Evolutionary conservation across 2,888 invertebrate species (phyloP).

Genomic region (Deilephila porcellus): DNA sequence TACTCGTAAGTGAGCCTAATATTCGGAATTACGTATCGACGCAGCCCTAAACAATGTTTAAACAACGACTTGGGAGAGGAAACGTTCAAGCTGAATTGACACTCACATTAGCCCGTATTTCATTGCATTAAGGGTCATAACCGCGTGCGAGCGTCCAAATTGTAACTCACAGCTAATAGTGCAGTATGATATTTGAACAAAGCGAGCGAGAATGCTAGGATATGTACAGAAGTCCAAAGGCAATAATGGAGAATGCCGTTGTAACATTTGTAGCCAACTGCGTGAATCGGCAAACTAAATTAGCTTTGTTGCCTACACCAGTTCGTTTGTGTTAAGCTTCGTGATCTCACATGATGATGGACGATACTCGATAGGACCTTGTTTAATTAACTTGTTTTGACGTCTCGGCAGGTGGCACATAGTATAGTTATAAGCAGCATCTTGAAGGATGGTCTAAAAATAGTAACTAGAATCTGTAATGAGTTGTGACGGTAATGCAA

Average conservation of each 20-base stretch:
- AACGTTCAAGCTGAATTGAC: constrained; percentile 38
- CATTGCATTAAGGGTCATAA: constrained; percentile 36
- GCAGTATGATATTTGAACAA: constrained; percentile 46
- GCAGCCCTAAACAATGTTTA: constrained; percentile 44
- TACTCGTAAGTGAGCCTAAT: constrained; percentile 21
- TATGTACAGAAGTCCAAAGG: constrained; percentile 40
- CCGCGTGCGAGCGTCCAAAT: constrained; percentile 34
- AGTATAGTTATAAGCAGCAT: too few species aligned
- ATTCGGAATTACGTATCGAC: constrained; percentile 30
- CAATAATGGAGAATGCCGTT: constrained; percentile 47
- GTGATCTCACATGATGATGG: constrained; percentile 20
- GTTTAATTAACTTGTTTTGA: not conserved
- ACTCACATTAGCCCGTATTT: constrained; percentile 36
- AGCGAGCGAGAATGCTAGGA: constrained; percentile 44
- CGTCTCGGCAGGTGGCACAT: too few species aligned
- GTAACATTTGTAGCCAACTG: constrained; percentile 49
- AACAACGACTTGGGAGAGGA: constrained; percentile 46
- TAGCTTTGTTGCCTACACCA: constrained; percentile 36
- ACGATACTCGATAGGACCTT: not conserved
- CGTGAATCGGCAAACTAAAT: constrained; percentile 40
- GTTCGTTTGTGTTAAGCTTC: constrained; percentile 28
- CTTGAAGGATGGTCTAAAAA: too few species aligned
- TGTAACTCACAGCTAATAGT: constrained; percentile 44
- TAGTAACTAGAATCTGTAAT: too few species aligned
- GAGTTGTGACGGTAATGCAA: too few species aligned